phyloP scores from a whole-genome alignment of 2,797 vertebrate species.

The Cyclura pinguis region DNA sequence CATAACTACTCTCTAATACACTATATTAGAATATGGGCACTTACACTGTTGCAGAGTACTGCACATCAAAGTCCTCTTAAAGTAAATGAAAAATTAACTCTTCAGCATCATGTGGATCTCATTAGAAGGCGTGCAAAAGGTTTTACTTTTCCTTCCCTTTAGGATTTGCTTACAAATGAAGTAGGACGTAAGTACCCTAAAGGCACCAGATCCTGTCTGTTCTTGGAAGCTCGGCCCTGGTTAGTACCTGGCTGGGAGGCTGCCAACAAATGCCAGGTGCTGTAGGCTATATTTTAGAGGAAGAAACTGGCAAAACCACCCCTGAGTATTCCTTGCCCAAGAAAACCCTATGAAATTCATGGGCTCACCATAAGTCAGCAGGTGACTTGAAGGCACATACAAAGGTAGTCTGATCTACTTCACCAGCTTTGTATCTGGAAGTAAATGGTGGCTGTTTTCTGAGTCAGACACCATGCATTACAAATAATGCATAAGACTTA shows the following conservation, averaged over 20 bases:
- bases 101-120: neutral
- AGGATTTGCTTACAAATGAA: neutral
- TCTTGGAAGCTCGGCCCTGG: neutral
- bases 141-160: neutral
- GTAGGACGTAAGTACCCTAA: neutral
- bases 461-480: neutral
- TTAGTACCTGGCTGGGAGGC: no score
- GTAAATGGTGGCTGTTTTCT: neutral
- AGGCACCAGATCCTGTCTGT: no score
- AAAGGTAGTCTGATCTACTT: neutral
- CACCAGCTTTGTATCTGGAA: neutral
- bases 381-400: neutral
- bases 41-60: neutral
- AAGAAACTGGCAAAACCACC: no score
- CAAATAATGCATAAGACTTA: neutral
- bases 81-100: neutral
- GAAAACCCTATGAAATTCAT: no score
- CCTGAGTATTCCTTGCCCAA: no score
- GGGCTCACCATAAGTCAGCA: no score
- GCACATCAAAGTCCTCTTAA: neutral
- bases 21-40: neutral
- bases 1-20: no score
- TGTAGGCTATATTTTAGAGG: no score
- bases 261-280: no score
- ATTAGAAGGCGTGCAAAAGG: neutral